Conservation (phyloP, 2,888 invertebrate genomes). For the Eudasyphora cyanicolor region DNA sequence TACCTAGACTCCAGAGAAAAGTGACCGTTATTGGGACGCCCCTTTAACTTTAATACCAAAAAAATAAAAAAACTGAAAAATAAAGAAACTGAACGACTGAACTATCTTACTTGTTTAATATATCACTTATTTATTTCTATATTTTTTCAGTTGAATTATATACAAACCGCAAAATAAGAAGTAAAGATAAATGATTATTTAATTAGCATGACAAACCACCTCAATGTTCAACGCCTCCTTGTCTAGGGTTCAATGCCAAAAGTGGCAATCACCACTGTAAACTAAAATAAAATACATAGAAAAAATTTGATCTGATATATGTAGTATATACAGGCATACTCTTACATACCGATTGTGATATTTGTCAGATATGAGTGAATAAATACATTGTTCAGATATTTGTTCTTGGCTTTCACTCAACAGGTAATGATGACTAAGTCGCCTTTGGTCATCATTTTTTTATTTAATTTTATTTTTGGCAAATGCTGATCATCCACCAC, state of each 20-base stretch:
- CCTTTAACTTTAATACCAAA: too few species aligned
- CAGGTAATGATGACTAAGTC: slow-evolving; percentile 57
- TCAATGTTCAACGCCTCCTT: slow-evolving; percentile 20
- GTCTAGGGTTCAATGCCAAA: slow-evolving; percentile 49
- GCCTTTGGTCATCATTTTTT: slow-evolving; percentile 24
- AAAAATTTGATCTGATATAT: background rate
- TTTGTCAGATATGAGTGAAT: background rate
- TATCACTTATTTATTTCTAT: too few species aligned
- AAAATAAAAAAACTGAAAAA: too few species aligned
- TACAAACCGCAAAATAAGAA: too few species aligned
- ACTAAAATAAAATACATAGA: background rate
- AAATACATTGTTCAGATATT: slow-evolving; percentile 8
- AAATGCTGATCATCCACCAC: background rate
- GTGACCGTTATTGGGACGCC: too few species aligned
- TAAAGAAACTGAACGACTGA: too few species aligned
- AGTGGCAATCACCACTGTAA: background rate
- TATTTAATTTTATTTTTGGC: background rate
- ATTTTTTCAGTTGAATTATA: too few species aligned
- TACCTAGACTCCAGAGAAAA: too few species aligned
- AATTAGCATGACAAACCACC: too few species aligned
- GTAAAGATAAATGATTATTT: too few species aligned
- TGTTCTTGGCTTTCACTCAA: slow-evolving; percentile 51
- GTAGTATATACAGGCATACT: background rate
- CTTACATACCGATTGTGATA: background rate
- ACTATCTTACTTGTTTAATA: too few species aligned